These are phyloP conservation scores for Noctua comes DNA, from an alignment of 2,888 invertebrate species.

Conservation along the genomic window DNA sequence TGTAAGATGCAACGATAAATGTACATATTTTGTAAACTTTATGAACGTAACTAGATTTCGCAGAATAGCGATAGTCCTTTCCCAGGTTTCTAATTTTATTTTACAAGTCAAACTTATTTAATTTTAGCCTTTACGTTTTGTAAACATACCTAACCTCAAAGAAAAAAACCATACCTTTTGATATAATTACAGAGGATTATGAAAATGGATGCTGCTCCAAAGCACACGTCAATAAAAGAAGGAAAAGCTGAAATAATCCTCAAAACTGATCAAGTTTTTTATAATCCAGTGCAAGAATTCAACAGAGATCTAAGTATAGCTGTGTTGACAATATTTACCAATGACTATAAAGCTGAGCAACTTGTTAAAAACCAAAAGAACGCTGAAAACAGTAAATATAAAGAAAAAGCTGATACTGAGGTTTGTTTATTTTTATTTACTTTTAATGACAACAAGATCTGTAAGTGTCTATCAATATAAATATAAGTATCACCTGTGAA, in stretches of 20 bases:
- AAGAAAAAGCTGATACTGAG: slow-evolving; percentile 56
- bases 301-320: slow-evolving; percentile 97
- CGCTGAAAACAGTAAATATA: slow-evolving; percentile 64
- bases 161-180: slow-evolving; percentile 45
- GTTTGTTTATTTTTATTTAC: slow-evolving; percentile 47
- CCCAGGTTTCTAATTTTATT: slow-evolving; percentile 50
- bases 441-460: neutral
- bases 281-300: slow-evolving; percentile 99
- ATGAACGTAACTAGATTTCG: slow-evolving; percentile 55
- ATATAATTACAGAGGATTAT: slow-evolving; percentile 67
- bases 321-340: slow-evolving; percentile 92
- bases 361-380: slow-evolving; percentile 70
- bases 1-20: neutral
- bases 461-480: neutral
- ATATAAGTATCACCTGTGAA: neutral
- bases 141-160: slow-evolving; percentile 32
- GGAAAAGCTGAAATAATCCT: slow-evolving; percentile 94
- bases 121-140: neutral
- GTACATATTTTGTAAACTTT: neutral
- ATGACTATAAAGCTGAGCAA: slow-evolving; percentile 84
- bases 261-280: slow-evolving; percentile 95
- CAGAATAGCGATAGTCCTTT: slow-evolving; percentile 38
- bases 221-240: slow-evolving; percentile 91
- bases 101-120: neutral
- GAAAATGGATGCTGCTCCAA: slow-evolving; percentile 77